Conservation (phyloP, 1,140 invertebrate genomes). For the Magallana ariakensis region DNA sequence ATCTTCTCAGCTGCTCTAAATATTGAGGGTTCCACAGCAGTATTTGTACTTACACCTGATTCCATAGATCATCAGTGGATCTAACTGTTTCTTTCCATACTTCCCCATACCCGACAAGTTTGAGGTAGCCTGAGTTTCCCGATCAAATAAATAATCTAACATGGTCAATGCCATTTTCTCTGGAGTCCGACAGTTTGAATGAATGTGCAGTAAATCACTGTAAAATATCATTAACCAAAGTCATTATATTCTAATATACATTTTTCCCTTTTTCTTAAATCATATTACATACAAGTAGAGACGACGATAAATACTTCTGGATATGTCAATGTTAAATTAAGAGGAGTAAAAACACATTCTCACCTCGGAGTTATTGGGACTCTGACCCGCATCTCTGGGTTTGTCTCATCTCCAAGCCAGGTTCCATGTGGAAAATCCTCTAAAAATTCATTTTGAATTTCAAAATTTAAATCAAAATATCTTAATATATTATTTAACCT, state of each 20-base stretch:
- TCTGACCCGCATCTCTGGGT: slow-evolving; percentile 81
- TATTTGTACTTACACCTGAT: slow-evolving; percentile 79
- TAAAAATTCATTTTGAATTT: slow-evolving; percentile 44
- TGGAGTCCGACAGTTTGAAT: slow-evolving; percentile 81
- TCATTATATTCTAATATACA: no score
- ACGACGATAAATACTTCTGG: no score
- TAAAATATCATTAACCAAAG: slow-evolving; percentile 45
- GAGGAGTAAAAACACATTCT: slow-evolving; percentile 40
- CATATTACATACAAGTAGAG: no score
- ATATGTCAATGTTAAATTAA: no score
- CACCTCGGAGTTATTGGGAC: slow-evolving; percentile 81
- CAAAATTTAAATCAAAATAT: background rate
- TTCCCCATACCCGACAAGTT: slow-evolving; percentile 82
- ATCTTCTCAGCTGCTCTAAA: no score
- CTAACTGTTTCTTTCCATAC: slow-evolving; percentile 82
- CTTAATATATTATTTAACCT: no score
- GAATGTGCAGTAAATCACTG: slow-evolving; percentile 82
- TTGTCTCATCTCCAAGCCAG: slow-evolving; percentile 82
- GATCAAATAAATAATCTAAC: slow-evolving; percentile 82
- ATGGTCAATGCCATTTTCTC: slow-evolving; percentile 83
- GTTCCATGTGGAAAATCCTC: slow-evolving; percentile 82
- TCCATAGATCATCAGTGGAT: slow-evolving; percentile 83
- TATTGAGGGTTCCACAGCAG: no score
- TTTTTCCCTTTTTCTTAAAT: no score
- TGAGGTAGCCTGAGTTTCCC: slow-evolving; percentile 81